Base-by-base conservation (phyloP, 2,888 invertebrate species). In the Oligia fasciuncula region DNA sequence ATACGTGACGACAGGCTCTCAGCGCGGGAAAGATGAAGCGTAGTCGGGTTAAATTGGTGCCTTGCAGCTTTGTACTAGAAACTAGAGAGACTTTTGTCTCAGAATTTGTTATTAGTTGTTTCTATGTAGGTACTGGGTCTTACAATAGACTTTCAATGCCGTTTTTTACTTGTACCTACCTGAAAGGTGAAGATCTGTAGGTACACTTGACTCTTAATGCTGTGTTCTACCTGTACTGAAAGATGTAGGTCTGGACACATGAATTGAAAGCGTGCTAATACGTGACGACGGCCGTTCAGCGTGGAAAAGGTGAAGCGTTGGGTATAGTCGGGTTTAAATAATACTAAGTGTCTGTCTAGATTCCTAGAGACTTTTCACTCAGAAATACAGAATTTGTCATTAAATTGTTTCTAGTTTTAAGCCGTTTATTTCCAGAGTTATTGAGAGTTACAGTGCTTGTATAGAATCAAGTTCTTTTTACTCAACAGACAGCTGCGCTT, bases 211-310 rank as follows among this genome's bases (percentile, higher is more conserved):
- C 40, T 14, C n/a, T 14, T 17, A 51, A 17, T 51, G 17, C 17
- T 51, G 51, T 51, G 46, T 46, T n/a, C n/a, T n/a, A 17, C 46
- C 46, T 49, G 46, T 19, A 29, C 6, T 29, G 3, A 13, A 49
- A 67, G n/a, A 68, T 67, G 17, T 29, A 29, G 17, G n/a, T 68
- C 19, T 46, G 86, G 85, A 87, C 89, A 87, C 83, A 84, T 89
- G 88, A 92, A 91, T 92, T 92, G 91, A 91, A 91, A 90, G 90
- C 91, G 90, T 86, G 85, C 91, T 89, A 89, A 89, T 90, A 90
- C 86, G 82, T 85, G 83, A 85, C 79, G 79, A 79, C 79, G 71
- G 72, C 73, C 77, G 74, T 81, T 82, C 69, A 49, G 72, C 68
- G 57, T 67, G 43, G 76, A 63, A 63, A 79, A 79, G 57, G 78